Evolutionary conservation across 1,140 invertebrate genomes (phyloP), one percentile per base, ranked within the genome.

Genomic region (Wiebesia pumilae): DNA sequence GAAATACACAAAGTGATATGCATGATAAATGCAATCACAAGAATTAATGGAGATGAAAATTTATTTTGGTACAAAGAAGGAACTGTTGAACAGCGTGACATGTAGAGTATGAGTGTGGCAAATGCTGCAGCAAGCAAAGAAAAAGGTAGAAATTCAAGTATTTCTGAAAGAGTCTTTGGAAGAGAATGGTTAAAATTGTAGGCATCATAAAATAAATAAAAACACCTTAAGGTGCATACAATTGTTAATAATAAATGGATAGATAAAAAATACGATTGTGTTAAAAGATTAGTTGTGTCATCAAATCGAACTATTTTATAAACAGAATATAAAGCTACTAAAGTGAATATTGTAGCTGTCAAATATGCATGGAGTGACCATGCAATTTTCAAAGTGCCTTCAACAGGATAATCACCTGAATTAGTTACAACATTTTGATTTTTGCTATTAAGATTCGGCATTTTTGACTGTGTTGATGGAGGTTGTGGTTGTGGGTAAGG

Each of bases 331-430:
- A 97, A 94, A 0, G 97, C 97, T 88, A 98, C 93, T 16, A 98
- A 92, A 0, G 97, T 96, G 90, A 98, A 98, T 88, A 97, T 94
- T 24, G 96, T 95, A 0, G 97, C 97, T 0, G 97, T 96, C 21
- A 97, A 91, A 93, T 98, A 98, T 1, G 98, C 96, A 90, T 98
- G 97, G 24, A 98, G 94, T 88, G 97, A 97, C 97, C 97, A 98
- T 3, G 97, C 97, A 88, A 97, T 96, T 0, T 96, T 95, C 96
- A 96, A 97, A 0, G 96, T 96, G 4, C 91, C 91, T 12, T 94
- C 91, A 6, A 92, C 40, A 0, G 91, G 90, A 84, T 92, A 91
- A 12, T 89, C 88, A 24, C 92, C 90, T 27, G 90, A 85, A 19
- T 90, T 89, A 0, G 91, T 90, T 21, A 90, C 88, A 21, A 88